Evolutionary conservation across 2,113 vertebrate species (phyloP), one percentile per base, ranked within the genome.

Genomic region (Mixornis gularis): DNA sequence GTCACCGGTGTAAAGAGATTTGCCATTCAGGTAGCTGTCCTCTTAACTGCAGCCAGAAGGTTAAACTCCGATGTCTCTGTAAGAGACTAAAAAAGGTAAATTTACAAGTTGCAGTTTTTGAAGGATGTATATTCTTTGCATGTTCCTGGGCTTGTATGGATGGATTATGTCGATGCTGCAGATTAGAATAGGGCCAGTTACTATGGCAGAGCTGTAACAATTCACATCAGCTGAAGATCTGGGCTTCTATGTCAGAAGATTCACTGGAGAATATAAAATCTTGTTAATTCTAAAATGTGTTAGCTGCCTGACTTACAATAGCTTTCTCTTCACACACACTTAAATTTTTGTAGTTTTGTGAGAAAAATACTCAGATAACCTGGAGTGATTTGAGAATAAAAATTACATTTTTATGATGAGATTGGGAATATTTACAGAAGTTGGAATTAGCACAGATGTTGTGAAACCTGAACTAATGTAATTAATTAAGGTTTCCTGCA

Each of bases 21-120:
- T 99, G 99, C 92, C 99, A 99, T 95, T 96, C 98, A 32, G 98
- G 98, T 51, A 95, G 91, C 65, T 99, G 99, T 95, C 97, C 96
- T 81, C 96, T 97, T 84, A 98, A 96, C 68, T 99, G 99, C 95
- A 98, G 95, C 84, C 99, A 99, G 97, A 99, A 98, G 93, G 99
- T 99, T 76, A 99, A 99, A 94, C 96, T 99, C 65, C 97, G 98
- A 49, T 99, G 99, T 95, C 98, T 98, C 68, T 99, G 99, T 96
- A 99, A 97, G 92, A 99, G 99, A 94, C 98, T 99, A 66, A 99
- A 98, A 95, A 99, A 99, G 98, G 99, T 99, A 97, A 76, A 58
- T 92, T 89, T 85, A 24, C 41, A 82, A 79, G 17, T 76, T 87
- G 27, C 18, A 26, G 1, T 53, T 90, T 58, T 40, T 76, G 41